phyloP scores from a whole-genome alignment of 2,888 invertebrate genomes.

The Polymixis flavicincta region DNA sequence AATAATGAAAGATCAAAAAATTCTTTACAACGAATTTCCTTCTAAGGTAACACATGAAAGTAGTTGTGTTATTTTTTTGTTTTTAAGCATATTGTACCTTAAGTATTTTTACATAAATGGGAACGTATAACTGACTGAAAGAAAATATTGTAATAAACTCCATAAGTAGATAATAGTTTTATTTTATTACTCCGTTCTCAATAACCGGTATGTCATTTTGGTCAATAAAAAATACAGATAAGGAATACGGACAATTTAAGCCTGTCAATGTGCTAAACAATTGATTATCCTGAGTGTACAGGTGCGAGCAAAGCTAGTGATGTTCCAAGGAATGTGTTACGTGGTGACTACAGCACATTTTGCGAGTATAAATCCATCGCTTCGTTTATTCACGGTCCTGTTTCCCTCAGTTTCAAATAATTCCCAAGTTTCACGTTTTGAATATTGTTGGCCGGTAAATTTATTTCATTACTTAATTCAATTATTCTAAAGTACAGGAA shows the following conservation, averaged over 20 bases:
- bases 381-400: conserved; percentile 41
- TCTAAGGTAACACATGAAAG: neutral
- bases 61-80: neutral
- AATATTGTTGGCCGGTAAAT: conserved; percentile 55
- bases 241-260: neutral
- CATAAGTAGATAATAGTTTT: too few relatives aligned
- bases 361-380: conserved; percentile 32
- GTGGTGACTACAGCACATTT: neutral
- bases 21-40: neutral
- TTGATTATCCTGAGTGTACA: neutral
- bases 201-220: too few relatives aligned
- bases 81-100: neutral
- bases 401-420: conserved; percentile 43
- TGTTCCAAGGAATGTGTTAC: neutral
- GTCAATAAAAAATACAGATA: too few relatives aligned
- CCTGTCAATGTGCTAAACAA: neutral
- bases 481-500: conserved; percentile 59
- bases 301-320: neutral
- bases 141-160: too few relatives aligned
- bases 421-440: conserved; percentile 46
- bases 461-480: conserved; percentile 61
- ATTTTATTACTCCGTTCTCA: too few relatives aligned
- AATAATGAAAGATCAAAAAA: neutral
- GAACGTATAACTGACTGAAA: neutral
- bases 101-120: neutral